Conservation (phyloP, 2,797 vertebrate genomes). For the Takifugu rubripes region DNA sequence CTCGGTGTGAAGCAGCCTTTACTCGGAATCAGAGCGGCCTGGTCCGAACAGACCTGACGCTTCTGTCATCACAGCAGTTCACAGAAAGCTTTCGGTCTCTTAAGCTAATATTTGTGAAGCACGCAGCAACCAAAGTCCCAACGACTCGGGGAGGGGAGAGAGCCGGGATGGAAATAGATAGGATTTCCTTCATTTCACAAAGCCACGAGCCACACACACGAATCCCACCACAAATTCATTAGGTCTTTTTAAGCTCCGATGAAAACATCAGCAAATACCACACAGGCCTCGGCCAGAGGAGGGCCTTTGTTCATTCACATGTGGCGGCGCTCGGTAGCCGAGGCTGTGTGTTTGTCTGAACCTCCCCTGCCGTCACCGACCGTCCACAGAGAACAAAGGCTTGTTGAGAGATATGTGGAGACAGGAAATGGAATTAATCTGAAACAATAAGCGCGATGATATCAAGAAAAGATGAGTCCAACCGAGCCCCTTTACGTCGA, state of each 20-base stretch:
- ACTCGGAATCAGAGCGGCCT: constrained; percentile 56
- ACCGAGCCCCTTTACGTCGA: constrained; percentile 30
- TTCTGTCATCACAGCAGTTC: constrained; percentile 67
- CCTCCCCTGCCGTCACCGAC: constrained; percentile 76
- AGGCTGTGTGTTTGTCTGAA: constrained; percentile 84
- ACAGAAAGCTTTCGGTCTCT: constrained; percentile 72
- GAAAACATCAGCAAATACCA: constrained; percentile 92
- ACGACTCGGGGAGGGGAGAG: constrained; percentile 74
- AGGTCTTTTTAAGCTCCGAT: constrained; percentile 89
- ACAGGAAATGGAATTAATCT: constrained; percentile 86
- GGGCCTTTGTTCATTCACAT: constrained; percentile 88
- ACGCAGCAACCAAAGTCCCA: constrained; percentile 65
- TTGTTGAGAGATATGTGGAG: constrained; percentile 79
- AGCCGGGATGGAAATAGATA: constrained; percentile 79
- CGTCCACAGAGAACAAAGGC: constrained; percentile 84
- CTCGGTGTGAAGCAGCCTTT: constrained; percentile 53
- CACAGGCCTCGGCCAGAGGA: constrained; percentile 81
- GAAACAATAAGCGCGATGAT: constrained; percentile 83
- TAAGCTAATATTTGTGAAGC: constrained; percentile 78
- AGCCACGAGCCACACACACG: constrained; percentile 86
- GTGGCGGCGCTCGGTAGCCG: constrained; percentile 78
- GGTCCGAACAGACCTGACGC: constrained; percentile 47
- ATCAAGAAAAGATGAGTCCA: constrained; percentile 52
- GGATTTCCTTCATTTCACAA: constrained; percentile 87
- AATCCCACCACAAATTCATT: constrained; percentile 87